phyloP scores from a whole-genome alignment of 1,140 invertebrate species.

The Drosophila biarmipes region DNA sequence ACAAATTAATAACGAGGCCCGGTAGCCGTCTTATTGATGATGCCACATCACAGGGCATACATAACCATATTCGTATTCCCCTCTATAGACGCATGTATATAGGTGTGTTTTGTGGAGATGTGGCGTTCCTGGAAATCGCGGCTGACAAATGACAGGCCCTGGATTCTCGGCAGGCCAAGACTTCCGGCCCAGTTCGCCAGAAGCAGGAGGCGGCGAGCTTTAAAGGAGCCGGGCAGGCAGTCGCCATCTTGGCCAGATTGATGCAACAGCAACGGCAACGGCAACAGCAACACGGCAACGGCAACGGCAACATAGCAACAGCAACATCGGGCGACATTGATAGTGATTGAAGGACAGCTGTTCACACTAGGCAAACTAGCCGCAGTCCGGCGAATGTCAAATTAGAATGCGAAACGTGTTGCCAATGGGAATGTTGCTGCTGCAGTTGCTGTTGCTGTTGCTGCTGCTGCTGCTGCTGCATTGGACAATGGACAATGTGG shows the following conservation, averaged over 20 bases:
- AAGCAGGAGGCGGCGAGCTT: constrained; percentile 61
- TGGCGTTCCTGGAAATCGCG: constrained; percentile 60
- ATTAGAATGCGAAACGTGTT: constrained; percentile 84
- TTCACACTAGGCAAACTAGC: constrained; percentile 69
- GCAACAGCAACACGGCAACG: constrained; percentile 33
- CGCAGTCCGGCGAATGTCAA: constrained; percentile 68
- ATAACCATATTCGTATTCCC: constrained; percentile 13
- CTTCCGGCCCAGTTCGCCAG: constrained; percentile 77
- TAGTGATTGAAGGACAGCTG: constrained; percentile 82
- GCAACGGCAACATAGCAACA: constrained; percentile 15
- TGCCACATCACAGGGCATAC: constrained; percentile 45
- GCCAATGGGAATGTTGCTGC: constrained; percentile 63
- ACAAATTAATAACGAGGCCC: constrained; percentile 79
- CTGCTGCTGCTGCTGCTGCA: constrained; percentile 6
- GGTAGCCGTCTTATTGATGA: constrained; percentile 80
- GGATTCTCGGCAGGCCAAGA: constrained; percentile 35
- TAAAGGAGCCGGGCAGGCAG: constrained; percentile 40
- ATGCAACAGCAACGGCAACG: constrained; percentile 23
- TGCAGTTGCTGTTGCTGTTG: constrained; percentile 2
- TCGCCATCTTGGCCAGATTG: constrained; percentile 79
- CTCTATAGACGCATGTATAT: constrained; percentile 3
- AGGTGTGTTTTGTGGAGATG: too few species aligned
- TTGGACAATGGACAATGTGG: constrained; percentile 74
- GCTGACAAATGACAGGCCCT: constrained; percentile 73
- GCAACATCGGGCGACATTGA: constrained; percentile 64